Percentiles rank a stretch among this genome's conserved stretches.
These are phyloP conservation scores for Hirtodrosophila histrioides DNA, from an alignment of 2,888 invertebrate genomes.

Conservation along the genomic window DNA sequence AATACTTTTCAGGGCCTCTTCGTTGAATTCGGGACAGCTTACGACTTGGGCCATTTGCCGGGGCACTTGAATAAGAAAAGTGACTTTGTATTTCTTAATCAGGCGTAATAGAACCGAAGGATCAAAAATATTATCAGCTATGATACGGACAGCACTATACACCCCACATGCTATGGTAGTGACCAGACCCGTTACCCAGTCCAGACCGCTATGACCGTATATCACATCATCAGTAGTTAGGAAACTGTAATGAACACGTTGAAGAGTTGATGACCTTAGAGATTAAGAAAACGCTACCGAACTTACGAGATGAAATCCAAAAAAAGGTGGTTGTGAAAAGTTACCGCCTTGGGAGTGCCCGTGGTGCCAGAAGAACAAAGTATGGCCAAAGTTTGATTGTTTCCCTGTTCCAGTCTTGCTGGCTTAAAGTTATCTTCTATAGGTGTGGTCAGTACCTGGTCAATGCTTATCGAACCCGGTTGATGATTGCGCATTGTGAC, in stretches of 20 bases:
- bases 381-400: conserved; percentile 65
- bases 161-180: neutral
- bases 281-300: too few relatives aligned
- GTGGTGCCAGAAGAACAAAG: conserved; percentile 76
- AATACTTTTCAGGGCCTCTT: neutral
- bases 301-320: neutral
- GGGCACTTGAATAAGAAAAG: neutral
- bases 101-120: neutral
- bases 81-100: conserved; percentile 11
- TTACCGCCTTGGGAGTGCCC: conserved; percentile 66
- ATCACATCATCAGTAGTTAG: neutral
- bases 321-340: neutral
- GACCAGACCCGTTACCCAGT: conserved; percentile 1
- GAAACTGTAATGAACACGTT: neutral
- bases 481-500: conserved; percentile 23
- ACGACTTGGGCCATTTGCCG: conserved; percentile 4
- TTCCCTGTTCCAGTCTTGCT: conserved; percentile 46
- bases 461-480: too few relatives aligned
- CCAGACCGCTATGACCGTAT: conserved; percentile 2
- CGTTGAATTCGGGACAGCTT: neutral
- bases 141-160: conserved; percentile 1
- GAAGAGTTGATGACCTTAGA: too few relatives aligned
- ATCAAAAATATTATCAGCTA: conserved; percentile 4
- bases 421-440: too few relatives aligned
- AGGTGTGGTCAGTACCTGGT: too few relatives aligned